Conservation (phyloP, 1,140 invertebrate species). For the Zaprionus tsacasi region DNA sequence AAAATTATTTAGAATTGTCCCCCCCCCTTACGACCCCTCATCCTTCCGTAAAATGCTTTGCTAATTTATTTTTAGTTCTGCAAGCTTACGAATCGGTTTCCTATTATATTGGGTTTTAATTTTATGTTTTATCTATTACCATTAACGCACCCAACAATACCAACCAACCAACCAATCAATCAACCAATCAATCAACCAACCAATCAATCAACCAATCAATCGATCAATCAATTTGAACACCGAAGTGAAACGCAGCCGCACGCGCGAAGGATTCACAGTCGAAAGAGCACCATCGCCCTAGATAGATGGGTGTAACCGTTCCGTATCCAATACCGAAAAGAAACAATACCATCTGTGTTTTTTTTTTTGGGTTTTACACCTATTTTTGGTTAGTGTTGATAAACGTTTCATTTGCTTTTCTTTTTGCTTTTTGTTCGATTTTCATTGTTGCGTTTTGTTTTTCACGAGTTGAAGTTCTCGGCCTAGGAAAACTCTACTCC, state of each 20-base stretch:
- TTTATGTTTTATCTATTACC: conserved; percentile 65
- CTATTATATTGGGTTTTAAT: conserved; percentile 71
- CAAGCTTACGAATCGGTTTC: conserved; percentile 67
- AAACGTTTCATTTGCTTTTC: conserved; percentile 27
- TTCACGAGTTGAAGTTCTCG: not conserved
- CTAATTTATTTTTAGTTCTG: conserved; percentile 42
- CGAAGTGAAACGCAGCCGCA: conserved; percentile 87
- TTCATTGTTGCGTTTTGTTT: conserved; percentile 37
- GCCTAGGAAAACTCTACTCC: not conserved
- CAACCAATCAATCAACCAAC: conserved; percentile 44
- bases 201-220: conserved; percentile 48
- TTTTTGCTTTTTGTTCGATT: conserved; percentile 46
- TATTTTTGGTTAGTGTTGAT: conserved; percentile 68
- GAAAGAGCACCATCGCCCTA: conserved; percentile 83
- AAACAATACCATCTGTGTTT: conserved; percentile 62
- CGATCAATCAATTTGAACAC: conserved; percentile 25
- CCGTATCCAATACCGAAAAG: conserved; percentile 45
- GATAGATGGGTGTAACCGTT: conserved; percentile 39
- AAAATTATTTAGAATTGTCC: conserved; percentile 9
- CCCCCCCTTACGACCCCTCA: not conserved
- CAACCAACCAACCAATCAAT: conserved; percentile 41
- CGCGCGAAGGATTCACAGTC: conserved; percentile 85
- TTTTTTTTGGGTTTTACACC: conserved; percentile 56
- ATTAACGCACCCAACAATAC: conserved; percentile 74
- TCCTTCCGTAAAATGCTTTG: conserved; percentile 18